These are phyloP conservation scores for Eurystomus glaucurus DNA, from an alignment of 2,797 vertebrate genomes.

Conservation along the genomic window DNA sequence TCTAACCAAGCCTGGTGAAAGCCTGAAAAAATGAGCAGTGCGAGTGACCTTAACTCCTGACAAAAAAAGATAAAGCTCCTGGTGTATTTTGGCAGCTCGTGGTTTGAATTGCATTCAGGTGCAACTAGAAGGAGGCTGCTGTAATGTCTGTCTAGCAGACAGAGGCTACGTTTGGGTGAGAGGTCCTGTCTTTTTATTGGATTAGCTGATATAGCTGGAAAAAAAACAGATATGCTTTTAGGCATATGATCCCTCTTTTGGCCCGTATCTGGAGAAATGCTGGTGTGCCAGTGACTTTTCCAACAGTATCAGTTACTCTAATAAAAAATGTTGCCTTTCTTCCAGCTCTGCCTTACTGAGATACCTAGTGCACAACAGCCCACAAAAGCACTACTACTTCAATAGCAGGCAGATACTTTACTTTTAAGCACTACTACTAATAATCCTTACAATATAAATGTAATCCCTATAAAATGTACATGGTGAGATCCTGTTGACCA, in stretches of 20 bases:
- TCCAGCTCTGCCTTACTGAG: neutral
- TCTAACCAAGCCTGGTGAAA: slow-evolving; percentile 5
- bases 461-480: neutral
- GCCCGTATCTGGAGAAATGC: neutral
- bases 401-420: neutral
- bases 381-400: neutral
- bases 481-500: neutral
- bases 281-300: neutral
- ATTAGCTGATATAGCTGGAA: neutral
- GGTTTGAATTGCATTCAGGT: neutral
- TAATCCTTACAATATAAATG: neutral
- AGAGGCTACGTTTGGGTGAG: neutral
- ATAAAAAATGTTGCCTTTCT: neutral
- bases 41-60: neutral
- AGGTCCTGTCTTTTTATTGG: neutral
- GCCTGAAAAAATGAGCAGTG: neutral
- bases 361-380: neutral
- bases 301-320: neutral
- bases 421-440: neutral
- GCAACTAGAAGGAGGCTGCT: neutral
- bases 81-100: neutral
- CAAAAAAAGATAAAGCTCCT: neutral
- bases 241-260: neutral
- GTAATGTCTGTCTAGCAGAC: neutral
- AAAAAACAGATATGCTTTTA: neutral